A percentile compares a stretch with the other conserved stretches of the same genome.
Evolutionary conservation across 1,140 invertebrate genomes (phyloP).

Genomic region (Drosophila busckii): DNA sequence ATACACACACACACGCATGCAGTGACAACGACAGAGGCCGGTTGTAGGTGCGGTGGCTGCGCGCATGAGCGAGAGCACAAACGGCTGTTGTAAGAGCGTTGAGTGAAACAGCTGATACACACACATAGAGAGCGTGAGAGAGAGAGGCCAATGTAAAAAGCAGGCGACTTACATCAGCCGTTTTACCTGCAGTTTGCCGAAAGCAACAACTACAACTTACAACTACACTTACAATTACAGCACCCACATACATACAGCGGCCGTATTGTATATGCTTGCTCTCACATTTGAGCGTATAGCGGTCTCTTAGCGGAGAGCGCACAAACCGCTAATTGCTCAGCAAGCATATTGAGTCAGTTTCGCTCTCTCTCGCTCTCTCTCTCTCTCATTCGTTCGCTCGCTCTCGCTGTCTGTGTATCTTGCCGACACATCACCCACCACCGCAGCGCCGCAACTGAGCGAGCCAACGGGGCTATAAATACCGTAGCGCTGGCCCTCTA

Average conservation of each 20-base stretch:
- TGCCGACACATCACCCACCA: constrained; percentile 1
- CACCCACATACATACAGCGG: constrained; percentile 28
- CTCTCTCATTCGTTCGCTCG: constrained; percentile 4
- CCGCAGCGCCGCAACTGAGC: constrained; percentile 5
- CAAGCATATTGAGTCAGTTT: constrained; percentile 27
- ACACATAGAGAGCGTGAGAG: constrained; percentile 7
- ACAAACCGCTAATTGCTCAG: constrained; percentile 47
- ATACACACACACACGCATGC: constrained; percentile 6
- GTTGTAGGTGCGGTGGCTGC: constrained; percentile 63
- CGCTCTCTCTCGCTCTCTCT: constrained; percentile 7
- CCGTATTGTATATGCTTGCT: no score
- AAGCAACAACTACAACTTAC: constrained; percentile 32
- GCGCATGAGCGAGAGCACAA: constrained; percentile 67
- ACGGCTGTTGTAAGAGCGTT: constrained; percentile 16
- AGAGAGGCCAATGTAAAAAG: constrained; percentile 35
- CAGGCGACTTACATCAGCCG: constrained; percentile 65
- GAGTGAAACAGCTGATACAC: constrained; percentile 39
- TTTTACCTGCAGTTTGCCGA: constrained; percentile 36
- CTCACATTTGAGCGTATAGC: constrained; percentile 16
- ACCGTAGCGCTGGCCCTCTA: constrained; percentile 36
- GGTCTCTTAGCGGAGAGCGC: constrained; percentile 46
- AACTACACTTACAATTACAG: no score
- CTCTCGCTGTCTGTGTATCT: constrained; percentile 11
- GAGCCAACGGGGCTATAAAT: constrained; percentile 49
- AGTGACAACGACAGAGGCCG: constrained; percentile 37